Percentiles rank a stretch among this genome's conserved stretches.
Evolutionary conservation across 2,888 invertebrate genomes (phyloP).

Genomic region (Pandemis corylana): DNA sequence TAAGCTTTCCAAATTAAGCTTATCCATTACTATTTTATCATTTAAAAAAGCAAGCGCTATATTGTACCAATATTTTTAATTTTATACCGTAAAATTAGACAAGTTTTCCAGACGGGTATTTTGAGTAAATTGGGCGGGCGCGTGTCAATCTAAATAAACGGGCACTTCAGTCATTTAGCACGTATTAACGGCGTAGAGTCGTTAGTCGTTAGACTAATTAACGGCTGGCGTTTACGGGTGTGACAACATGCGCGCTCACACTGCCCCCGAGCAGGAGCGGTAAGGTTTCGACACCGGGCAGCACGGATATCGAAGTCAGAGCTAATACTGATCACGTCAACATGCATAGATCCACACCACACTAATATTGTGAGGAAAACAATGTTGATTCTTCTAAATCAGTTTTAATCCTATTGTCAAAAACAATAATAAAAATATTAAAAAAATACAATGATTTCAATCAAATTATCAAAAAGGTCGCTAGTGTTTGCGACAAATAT

Average conservation of each 20-base stretch:
- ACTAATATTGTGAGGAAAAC: too few species aligned
- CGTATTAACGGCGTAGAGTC: slow-evolving; percentile 31
- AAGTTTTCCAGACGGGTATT: neutral
- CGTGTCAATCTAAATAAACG: slow-evolving; percentile 19
- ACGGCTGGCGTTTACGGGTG: slow-evolving; percentile 4
- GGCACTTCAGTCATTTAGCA: slow-evolving; percentile 23
- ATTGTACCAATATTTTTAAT: neutral
- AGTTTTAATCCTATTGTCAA: too few species aligned
- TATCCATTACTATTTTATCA: too few species aligned
- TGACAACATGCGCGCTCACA: neutral
- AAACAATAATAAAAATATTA: too few species aligned
- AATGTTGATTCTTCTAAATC: too few species aligned
- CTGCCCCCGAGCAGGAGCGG: neutral
- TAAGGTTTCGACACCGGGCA: neutral
- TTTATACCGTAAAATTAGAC: neutral
- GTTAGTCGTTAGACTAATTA: slow-evolving; percentile 10
- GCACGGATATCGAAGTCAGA: neutral
- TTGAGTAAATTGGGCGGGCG: neutral
- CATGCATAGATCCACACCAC: too few species aligned
- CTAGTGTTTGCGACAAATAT: too few species aligned
- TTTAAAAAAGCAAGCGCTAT: neutral
- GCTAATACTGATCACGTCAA: neutral
- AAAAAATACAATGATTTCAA: too few species aligned
- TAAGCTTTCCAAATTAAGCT: too few species aligned
- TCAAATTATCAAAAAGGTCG: too few species aligned